These are phyloP conservation scores for Taxidea taxus DNA, from an alignment of 2,113 vertebrate genomes.

Conservation along the genomic window DNA sequence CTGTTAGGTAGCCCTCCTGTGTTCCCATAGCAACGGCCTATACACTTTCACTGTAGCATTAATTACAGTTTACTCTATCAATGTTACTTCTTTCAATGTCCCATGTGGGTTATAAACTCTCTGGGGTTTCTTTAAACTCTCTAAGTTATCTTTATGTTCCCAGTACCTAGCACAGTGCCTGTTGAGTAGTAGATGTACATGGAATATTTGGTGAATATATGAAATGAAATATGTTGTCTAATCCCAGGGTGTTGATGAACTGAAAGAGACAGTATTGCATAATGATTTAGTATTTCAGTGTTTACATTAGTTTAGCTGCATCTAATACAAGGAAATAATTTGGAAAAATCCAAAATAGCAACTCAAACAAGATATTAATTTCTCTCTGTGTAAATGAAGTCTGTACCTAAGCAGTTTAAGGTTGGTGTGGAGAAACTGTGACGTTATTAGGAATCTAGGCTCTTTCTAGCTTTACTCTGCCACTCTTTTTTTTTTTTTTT, in stretches of 20 bases:
- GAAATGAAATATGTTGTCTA: not conserved
- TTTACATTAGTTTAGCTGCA: constrained; percentile 7
- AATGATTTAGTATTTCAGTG: not conserved
- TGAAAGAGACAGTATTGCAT: not conserved
- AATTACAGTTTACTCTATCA: not conserved
- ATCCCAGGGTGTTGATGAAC: not conserved
- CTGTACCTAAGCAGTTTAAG: not conserved
- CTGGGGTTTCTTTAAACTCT: not conserved
- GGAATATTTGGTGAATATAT: not conserved
- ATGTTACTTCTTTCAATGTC: not conserved
- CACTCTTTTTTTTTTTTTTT: no score
- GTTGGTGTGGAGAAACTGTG: not conserved
- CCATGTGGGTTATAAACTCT: not conserved
- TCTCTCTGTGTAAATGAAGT: not conserved
- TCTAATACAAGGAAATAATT: constrained; percentile 30
- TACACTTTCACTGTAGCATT: not conserved
- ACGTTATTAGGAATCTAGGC: not conserved
- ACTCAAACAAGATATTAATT: not conserved
- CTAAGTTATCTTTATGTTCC: not conserved
- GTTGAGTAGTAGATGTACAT: not conserved
- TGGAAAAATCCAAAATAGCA: not conserved
- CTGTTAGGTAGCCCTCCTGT: not conserved
- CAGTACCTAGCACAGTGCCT: not conserved
- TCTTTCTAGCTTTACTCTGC: not conserved
- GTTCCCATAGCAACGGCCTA: not conserved